A percentile compares a stretch with the other conserved stretches of the same genome.
Conservation (phyloP, 2,888 invertebrate genomes). For the Nemoura dubitans region DNA sequence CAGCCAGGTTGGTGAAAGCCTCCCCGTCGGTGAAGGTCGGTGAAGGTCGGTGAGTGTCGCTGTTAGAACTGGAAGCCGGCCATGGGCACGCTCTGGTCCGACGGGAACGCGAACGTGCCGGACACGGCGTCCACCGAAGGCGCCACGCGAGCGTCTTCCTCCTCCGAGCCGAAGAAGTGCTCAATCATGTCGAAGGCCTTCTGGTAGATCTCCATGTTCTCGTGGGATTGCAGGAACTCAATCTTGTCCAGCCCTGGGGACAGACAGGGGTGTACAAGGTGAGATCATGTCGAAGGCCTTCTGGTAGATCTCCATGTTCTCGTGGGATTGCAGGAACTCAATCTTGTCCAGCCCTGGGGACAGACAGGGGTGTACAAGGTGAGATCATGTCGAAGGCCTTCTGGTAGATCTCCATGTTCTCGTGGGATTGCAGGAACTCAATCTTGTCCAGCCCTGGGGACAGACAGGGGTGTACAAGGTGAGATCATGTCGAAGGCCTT, state of each 20-base stretch:
- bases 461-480: constrained; percentile 42
- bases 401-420: constrained; percentile 95
- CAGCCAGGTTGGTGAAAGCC: neutral
- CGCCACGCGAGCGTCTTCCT: constrained; percentile 81
- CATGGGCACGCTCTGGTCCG: constrained; percentile 78
- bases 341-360: constrained; percentile 93
- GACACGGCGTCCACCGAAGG: constrained; percentile 82
- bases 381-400: constrained; percentile 98
- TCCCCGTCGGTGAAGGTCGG: neutral
- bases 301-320: constrained; percentile 95
- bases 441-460: constrained; percentile 93
- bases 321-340: constrained; percentile 71
- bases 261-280: constrained; percentile 42
- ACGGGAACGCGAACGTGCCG: constrained; percentile 70
- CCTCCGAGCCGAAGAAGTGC: constrained; percentile 93
- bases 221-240: constrained; percentile 96
- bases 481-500: constrained; percentile 98
- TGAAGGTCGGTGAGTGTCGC: neutral
- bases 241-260: constrained; percentile 93
- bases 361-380: constrained; percentile 42
- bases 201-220: constrained; percentile 95
- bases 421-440: constrained; percentile 71
- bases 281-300: constrained; percentile 98
- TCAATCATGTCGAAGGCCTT: constrained; percentile 98
- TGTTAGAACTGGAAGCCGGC: constrained; percentile 80